phyloP scores from a whole-genome alignment of 2,113 vertebrate species.

The Delphinus delphis region DNA sequence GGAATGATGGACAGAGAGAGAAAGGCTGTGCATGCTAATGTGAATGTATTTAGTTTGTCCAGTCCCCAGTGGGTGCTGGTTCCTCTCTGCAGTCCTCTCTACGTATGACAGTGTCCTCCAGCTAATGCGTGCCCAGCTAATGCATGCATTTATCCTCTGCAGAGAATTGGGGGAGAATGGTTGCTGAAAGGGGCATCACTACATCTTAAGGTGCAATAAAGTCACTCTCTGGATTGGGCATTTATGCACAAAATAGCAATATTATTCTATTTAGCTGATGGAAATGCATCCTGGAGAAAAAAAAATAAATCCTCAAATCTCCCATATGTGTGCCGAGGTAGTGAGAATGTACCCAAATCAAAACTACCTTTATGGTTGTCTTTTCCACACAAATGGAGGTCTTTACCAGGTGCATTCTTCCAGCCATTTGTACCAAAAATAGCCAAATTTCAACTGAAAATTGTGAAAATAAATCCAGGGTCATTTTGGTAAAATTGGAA shows the following conservation, averaged over 20 bases:
- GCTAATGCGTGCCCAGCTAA: too few relatives aligned
- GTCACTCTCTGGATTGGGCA: too few relatives aligned
- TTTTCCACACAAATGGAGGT: accelerated
- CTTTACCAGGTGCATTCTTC: background rate
- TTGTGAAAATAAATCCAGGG: background rate
- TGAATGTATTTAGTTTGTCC: background rate
- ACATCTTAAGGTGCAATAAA: accelerated
- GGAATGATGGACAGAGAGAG: accelerated
- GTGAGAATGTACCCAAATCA: too few relatives aligned
- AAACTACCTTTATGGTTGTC: accelerated
- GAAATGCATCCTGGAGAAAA: too few relatives aligned
- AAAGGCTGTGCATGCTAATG: too few relatives aligned
- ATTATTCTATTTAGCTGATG: background rate
- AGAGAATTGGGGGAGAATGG: background rate
- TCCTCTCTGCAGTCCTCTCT: background rate
- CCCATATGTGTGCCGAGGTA: background rate
- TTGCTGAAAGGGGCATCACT: accelerated
- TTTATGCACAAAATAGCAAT: too few relatives aligned
- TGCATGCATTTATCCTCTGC: accelerated
- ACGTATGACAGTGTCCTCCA: accelerated
- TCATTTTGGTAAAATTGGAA: background rate
- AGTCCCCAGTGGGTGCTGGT: too few relatives aligned
- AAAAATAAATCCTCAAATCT: accelerated
- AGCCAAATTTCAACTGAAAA: too few relatives aligned
- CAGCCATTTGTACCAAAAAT: accelerated